Evolutionary conservation across 2,888 invertebrate genomes (phyloP).

Genomic region (Aplocera efformata): DNA sequence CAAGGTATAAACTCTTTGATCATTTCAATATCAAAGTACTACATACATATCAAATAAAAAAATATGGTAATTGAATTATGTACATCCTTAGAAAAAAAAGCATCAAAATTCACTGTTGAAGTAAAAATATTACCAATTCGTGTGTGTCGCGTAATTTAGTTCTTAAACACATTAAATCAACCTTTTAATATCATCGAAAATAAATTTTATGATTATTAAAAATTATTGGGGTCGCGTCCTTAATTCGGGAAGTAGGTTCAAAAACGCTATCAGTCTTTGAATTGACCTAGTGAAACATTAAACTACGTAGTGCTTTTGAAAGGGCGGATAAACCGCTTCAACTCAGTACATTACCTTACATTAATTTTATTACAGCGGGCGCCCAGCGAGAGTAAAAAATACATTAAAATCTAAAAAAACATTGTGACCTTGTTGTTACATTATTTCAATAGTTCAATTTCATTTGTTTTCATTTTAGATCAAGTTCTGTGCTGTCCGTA

Average conservation of each 20-base stretch:
- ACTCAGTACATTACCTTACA: slow-evolving; percentile 20
- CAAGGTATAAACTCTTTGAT: slow-evolving; percentile 11
- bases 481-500: too few relatives aligned
- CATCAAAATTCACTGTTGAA: too few relatives aligned
- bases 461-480: background rate
- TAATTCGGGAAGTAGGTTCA: background rate
- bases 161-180: too few relatives aligned
- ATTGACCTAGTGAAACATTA: background rate
- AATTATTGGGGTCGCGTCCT: too few relatives aligned
- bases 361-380: slow-evolving; percentile 25
- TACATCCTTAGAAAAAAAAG: too few relatives aligned
- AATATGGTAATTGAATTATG: too few relatives aligned
- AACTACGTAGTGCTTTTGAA: slow-evolving; percentile 10
- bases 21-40: background rate
- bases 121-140: too few relatives aligned
- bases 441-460: slow-evolving; percentile 27
- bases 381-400: slow-evolving; percentile 26
- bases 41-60: too few relatives aligned
- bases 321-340: slow-evolving; percentile 14
- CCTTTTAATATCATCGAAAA: too few relatives aligned
- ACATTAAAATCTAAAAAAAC: slow-evolving; percentile 23
- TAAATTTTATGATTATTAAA: too few relatives aligned
- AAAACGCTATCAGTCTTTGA: slow-evolving; percentile 7
- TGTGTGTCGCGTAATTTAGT: too few relatives aligned
- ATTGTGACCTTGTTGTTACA: slow-evolving; percentile 29